A percentile compares a stretch with the other conserved stretches of the same genome.
Evolutionary conservation across 2,113 vertebrate species (phyloP).

Genomic region (Dissostichus mawsoni): DNA sequence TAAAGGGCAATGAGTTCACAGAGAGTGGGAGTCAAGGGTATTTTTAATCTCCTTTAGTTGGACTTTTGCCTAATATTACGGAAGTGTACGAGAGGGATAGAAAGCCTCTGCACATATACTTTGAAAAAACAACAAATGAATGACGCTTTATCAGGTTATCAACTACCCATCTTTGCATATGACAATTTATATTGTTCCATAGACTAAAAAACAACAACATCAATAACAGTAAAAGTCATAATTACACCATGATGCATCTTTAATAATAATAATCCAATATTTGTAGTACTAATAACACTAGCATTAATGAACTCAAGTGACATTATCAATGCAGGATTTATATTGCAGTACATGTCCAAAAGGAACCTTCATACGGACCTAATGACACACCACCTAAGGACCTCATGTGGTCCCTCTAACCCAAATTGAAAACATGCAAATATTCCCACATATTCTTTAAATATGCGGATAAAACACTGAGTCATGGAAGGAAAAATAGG

Average conservation of each 20-base stretch:
- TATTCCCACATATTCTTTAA: neutral
- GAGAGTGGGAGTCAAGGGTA: constrained; percentile 12
- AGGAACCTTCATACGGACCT: no score
- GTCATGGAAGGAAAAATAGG: neutral
- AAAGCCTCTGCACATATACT: neutral
- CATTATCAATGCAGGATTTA: neutral
- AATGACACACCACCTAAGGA: neutral
- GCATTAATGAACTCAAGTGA: neutral
- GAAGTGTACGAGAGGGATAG: neutral
- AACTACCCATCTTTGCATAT: neutral
- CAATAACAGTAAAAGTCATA: neutral
- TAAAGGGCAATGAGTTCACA: constrained; percentile 17
- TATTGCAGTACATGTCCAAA: neutral
- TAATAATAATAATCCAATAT: neutral
- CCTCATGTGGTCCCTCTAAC: constrained; percentile 6
- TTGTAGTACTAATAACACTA: neutral
- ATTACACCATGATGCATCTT: neutral
- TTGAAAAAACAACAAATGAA: no score
- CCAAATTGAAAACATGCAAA: neutral
- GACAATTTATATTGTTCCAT: neutral
- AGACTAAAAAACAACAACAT: neutral
- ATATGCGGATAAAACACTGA: no score
- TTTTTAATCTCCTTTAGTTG: constrained; percentile 47
- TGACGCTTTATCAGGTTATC: neutral
- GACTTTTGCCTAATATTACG: constrained; percentile 51